Conservation (phyloP, 2,888 invertebrate species). For the Myopa tessellatipennis region DNA sequence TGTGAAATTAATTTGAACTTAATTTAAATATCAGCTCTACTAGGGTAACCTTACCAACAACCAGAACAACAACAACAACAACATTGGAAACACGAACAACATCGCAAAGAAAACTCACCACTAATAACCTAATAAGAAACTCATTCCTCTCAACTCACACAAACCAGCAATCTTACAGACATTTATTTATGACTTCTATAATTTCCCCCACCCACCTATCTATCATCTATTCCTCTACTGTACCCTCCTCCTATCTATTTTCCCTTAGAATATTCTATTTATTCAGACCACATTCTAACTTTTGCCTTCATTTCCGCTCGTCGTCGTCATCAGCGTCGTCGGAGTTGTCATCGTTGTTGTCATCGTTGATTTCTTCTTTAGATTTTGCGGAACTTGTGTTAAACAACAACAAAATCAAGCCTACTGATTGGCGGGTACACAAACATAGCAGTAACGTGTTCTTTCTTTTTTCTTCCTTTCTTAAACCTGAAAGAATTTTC, state of each 20-base stretch:
- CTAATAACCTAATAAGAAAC: constrained; percentile 15
- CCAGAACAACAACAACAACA: constrained; percentile 8
- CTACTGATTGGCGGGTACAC: too few relatives aligned
- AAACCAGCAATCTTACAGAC: background rate
- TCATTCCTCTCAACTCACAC: background rate
- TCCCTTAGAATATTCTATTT: constrained; percentile 4
- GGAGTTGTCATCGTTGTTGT: too few relatives aligned
- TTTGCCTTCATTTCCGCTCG: constrained; percentile 23
- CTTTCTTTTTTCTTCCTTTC: too few relatives aligned
- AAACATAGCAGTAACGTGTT: too few relatives aligned
- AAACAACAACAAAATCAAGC: too few relatives aligned
- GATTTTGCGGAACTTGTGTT: too few relatives aligned
- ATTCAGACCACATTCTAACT: constrained; percentile 14
- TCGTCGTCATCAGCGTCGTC: background rate
- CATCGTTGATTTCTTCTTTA: too few relatives aligned
- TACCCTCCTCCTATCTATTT: too few relatives aligned
- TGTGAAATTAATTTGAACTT: constrained; percentile 40
- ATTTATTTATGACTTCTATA: constrained; percentile 21
- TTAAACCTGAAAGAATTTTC: too few relatives aligned
- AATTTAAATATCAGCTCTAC: constrained; percentile 34
- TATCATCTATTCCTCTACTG: background rate
- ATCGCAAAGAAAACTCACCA: constrained; percentile 1
- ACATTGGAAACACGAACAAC: background rate
- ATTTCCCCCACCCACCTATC: background rate
- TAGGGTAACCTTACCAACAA: constrained; percentile 7